Evolutionary conservation across 2,888 invertebrate genomes (phyloP).

Genomic region (Magallana nippona): DNA sequence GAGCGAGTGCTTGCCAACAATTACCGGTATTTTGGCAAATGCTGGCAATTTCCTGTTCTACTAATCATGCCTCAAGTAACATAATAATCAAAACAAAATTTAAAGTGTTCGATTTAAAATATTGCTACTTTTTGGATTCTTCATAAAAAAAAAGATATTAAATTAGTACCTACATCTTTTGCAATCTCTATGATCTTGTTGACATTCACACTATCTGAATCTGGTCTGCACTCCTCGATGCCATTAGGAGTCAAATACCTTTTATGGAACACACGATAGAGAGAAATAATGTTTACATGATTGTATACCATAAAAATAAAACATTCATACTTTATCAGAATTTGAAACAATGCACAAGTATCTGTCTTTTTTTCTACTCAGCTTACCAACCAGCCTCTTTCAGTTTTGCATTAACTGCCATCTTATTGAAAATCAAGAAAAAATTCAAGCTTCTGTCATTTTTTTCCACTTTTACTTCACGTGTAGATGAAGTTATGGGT

Average conservation of each 20-base stretch:
- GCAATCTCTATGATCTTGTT: conserved; percentile 72
- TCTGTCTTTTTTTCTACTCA: background rate
- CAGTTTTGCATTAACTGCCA: background rate
- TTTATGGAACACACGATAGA: conserved; percentile 33
- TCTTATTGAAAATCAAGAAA: background rate
- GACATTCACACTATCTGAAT: conserved; percentile 62
- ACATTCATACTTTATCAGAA: background rate
- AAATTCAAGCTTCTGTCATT: background rate
- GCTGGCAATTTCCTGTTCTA: too few relatives aligned
- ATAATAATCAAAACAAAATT: too few relatives aligned
- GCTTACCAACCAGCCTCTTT: conserved; percentile 12
- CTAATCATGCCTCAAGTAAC: too few relatives aligned
- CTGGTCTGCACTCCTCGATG: conserved; percentile 63
- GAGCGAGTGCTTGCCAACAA: too few relatives aligned
- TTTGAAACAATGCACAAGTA: too few relatives aligned
- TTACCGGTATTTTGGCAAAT: too few relatives aligned
- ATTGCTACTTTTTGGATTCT: too few relatives aligned
- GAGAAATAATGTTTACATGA: background rate
- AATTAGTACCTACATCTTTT: conserved; percentile 71
- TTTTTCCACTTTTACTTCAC: background rate
- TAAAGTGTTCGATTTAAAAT: too few relatives aligned
- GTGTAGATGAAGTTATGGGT: too few relatives aligned
- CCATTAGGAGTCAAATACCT: conserved; percentile 76
- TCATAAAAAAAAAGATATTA: too few relatives aligned
- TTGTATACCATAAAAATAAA: background rate